phyloP scores from a whole-genome alignment of 2,113 vertebrate genomes.

The Chloropsis cyanopogon region DNA sequence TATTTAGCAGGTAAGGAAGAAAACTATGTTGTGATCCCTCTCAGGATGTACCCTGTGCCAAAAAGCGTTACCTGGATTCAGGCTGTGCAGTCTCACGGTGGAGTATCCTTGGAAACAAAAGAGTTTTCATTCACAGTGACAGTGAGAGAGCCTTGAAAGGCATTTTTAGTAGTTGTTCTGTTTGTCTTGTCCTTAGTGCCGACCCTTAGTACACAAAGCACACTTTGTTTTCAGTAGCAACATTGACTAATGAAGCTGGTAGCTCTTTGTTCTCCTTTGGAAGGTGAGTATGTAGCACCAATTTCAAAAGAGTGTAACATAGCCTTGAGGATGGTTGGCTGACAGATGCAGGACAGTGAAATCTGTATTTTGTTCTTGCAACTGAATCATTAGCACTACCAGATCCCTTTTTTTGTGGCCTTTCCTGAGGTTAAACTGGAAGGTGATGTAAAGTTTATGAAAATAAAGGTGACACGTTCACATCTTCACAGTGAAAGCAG shows the following conservation, averaged over 20 bases:
- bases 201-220: not conserved
- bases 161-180: not conserved
- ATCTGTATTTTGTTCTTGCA: not conserved
- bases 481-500: not conserved
- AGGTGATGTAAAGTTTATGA: not conserved
- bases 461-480: not conserved
- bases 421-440: not conserved
- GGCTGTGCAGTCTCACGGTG: not conserved
- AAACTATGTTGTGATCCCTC: not conserved
- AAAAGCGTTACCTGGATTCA: not conserved
- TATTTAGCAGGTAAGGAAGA: constrained; percentile 92
- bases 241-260: not conserved
- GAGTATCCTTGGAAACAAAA: not conserved
- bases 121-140: not conserved
- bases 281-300: not conserved
- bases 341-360: not conserved
- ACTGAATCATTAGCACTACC: not conserved
- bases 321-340: not conserved
- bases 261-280: not conserved
- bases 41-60: not conserved
- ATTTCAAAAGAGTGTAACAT: not conserved
- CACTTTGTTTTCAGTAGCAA: not conserved
- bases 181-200: not conserved
- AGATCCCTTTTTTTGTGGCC: not conserved
- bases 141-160: not conserved